phyloP scores from a whole-genome alignment of 1,140 invertebrate species.

The Bombus consobrinus region DNA sequence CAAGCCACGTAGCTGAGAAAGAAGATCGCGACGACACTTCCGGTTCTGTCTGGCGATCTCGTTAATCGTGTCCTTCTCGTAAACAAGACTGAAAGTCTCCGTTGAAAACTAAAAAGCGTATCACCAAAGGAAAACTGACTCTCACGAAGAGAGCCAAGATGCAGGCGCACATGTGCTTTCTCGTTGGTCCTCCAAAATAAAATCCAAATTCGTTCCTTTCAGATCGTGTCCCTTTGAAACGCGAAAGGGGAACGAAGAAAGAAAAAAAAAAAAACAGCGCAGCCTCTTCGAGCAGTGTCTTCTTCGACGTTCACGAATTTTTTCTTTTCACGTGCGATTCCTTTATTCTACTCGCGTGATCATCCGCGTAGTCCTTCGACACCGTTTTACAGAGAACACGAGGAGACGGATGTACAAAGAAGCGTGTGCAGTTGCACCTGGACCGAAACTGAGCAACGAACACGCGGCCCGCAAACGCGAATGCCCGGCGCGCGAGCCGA shows the following conservation, averaged over 20 bases:
- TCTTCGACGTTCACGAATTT: too few relatives aligned
- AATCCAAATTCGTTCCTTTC: background rate
- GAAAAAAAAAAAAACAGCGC: background rate
- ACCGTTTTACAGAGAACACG: constrained; percentile 33
- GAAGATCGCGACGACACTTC: background rate
- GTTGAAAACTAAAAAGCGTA: background rate
- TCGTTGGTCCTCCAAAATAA: background rate
- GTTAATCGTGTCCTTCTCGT: background rate
- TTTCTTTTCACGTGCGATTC: background rate
- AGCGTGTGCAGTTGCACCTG: constrained; percentile 70
- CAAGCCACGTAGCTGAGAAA: background rate
- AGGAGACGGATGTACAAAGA: constrained; percentile 36
- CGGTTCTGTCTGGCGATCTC: background rate
- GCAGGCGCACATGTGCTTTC: background rate
- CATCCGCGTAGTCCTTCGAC: background rate
- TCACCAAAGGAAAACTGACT: background rate
- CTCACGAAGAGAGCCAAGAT: background rate
- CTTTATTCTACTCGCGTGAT: background rate
- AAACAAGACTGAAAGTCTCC: background rate
- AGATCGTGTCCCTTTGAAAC: background rate
- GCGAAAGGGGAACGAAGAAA: background rate
- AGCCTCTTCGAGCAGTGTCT: background rate
- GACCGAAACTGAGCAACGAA: constrained; percentile 78
- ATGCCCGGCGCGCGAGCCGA: constrained; percentile 76
- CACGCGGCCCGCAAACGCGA: constrained; percentile 75